Conservation (phyloP, 37 sponge, comb jelly and placozoan species). For the Halisarca cf. caerulea region DNA sequence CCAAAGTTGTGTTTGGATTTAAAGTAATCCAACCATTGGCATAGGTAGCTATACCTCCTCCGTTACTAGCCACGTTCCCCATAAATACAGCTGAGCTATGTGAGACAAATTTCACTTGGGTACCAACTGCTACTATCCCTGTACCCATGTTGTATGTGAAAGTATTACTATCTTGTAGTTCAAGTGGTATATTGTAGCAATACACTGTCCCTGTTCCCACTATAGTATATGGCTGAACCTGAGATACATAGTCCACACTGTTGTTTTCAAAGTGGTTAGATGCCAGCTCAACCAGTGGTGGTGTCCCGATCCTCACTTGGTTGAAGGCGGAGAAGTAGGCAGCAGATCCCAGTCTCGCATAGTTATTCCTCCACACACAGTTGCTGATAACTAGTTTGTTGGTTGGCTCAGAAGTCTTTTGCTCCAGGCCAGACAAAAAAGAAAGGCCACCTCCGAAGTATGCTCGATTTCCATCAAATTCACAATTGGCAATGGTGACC, state of each 20-base stretch:
- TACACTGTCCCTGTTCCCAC: not conserved
- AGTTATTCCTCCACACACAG: not conserved
- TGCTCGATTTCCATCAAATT: not conserved
- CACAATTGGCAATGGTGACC: not conserved
- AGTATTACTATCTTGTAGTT: not conserved
- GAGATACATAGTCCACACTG: not conserved
- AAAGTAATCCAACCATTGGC: not conserved
- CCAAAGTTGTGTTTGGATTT: not conserved
- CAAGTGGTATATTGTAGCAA: not conserved
- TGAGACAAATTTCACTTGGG: not conserved
- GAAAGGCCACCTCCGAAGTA: not conserved
- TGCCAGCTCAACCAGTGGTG: not conserved
- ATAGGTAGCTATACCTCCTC: slow-evolving; percentile 1
- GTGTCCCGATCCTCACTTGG: not conserved
- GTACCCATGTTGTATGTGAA: not conserved
- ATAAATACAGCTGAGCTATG: not conserved
- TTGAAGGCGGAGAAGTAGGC: not conserved
- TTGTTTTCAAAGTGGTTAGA: not conserved
- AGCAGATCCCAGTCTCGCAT: not conserved
- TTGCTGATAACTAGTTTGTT: not conserved
- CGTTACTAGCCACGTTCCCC: not conserved
- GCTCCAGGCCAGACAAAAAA: not conserved
- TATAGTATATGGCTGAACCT: not conserved
- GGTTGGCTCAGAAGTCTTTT: not conserved
- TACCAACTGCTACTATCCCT: not conserved